Percentiles rank a stretch among this genome's conserved stretches.
phyloP scores from a whole-genome alignment of 2,888 invertebrate genomes.

The Thymelicus acteon region DNA sequence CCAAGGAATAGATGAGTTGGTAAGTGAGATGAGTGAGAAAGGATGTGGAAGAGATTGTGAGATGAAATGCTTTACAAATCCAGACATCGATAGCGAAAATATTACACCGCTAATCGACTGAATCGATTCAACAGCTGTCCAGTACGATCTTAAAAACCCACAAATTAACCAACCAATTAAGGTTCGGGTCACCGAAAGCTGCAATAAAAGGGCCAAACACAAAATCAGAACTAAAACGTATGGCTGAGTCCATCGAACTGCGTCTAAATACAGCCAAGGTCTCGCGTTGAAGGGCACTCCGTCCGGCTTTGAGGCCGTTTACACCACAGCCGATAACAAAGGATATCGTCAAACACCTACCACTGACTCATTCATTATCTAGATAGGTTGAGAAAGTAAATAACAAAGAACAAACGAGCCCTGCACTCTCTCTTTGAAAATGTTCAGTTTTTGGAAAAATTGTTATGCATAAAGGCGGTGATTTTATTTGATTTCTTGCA shows the following conservation, averaged over 20 bases:
- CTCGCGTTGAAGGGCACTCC: slow-evolving; percentile 80
- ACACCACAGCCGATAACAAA: slow-evolving; percentile 76
- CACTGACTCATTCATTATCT: slow-evolving; percentile 63
- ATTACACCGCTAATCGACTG: too few relatives aligned
- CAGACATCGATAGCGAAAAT: too few relatives aligned
- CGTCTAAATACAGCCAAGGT: slow-evolving; percentile 83
- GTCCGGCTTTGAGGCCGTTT: slow-evolving; percentile 79
- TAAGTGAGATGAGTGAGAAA: too few relatives aligned
- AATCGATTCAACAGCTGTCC: too few relatives aligned
- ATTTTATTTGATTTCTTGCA: too few relatives aligned
- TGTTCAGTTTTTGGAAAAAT: too few relatives aligned
- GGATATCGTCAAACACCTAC: slow-evolving; percentile 66
- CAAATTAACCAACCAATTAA: slow-evolving; percentile 54
- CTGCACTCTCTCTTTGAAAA: background rate
- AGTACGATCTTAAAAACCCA: slow-evolving; percentile 45
- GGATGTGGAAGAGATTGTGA: too few relatives aligned
- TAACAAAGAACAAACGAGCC: slow-evolving; percentile 10
- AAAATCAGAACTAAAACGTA: slow-evolving; percentile 74
- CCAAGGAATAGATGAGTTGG: too few relatives aligned
- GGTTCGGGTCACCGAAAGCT: slow-evolving; percentile 59
- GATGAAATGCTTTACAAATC: too few relatives aligned
- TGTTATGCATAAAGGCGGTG: too few relatives aligned
- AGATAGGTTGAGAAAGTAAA: slow-evolving; percentile 34
- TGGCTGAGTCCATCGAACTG: slow-evolving; percentile 77
- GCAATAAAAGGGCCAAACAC: slow-evolving; percentile 70